These are phyloP conservation scores for Melanostigma gelatinosum DNA, from an alignment of 2,113 vertebrate species.

Conservation along the genomic window DNA sequence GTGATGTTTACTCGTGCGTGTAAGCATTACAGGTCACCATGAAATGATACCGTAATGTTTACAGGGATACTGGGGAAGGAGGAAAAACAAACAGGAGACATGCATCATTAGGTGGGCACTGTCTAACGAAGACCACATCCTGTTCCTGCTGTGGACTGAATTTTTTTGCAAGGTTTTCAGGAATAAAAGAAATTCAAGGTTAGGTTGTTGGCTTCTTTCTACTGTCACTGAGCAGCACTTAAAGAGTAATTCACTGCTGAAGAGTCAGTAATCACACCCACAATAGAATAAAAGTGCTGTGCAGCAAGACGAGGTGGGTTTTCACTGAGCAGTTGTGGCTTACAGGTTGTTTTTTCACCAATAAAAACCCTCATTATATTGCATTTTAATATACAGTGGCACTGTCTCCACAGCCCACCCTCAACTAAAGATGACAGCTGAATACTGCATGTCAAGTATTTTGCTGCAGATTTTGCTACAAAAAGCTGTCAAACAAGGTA, in stretches of 20 bases:
- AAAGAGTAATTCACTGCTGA: neutral
- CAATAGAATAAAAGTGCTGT: neutral
- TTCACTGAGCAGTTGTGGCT: neutral
- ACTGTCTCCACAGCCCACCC: neutral
- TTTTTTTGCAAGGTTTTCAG: neutral
- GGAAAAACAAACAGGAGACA: neutral
- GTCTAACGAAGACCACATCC: neutral
- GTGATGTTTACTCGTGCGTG: constrained; percentile 22
- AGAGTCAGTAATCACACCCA: neutral
- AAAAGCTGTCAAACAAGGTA: neutral
- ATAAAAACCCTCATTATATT: neutral
- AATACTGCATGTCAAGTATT: neutral
- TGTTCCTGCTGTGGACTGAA: neutral
- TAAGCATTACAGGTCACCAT: constrained; percentile 13
- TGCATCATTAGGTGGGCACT: constrained; percentile 2
- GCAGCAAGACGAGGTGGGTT: neutral
- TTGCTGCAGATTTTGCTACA: neutral
- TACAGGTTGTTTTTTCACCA: no score
- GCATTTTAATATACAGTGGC: neutral
- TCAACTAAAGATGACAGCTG: neutral
- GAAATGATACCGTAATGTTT: constrained; percentile 21
- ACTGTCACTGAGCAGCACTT: neutral
- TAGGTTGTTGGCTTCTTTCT: constrained; percentile 2
- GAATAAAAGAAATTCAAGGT: neutral
- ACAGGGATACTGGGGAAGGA: neutral